These are phyloP conservation scores for Tragelaphus buxtoni DNA, from an alignment of 2,113 vertebrate species.

Conservation along the genomic window DNA sequence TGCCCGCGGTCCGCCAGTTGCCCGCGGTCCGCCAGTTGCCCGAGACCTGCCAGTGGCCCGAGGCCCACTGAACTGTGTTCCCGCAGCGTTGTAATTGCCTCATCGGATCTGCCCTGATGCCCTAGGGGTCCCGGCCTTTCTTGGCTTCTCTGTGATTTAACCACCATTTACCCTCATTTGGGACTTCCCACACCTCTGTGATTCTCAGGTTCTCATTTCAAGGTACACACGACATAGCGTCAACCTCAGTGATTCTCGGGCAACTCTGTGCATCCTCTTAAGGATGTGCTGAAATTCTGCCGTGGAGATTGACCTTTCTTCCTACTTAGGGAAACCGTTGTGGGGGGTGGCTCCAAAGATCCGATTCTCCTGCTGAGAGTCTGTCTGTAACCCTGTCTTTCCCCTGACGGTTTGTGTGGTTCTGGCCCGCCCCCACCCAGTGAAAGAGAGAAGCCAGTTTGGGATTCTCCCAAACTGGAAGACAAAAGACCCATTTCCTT, in stretches of 20 bases:
- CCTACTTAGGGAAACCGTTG: background rate
- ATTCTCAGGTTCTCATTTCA: background rate
- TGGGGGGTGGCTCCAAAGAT: background rate
- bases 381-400: background rate
- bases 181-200: background rate
- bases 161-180: accelerated
- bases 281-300: background rate
- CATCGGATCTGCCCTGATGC: no score
- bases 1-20: accelerated
- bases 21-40: accelerated
- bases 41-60: background rate
- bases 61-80: background rate
- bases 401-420: background rate
- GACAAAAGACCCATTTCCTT: background rate
- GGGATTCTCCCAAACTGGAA: background rate
- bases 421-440: accelerated
- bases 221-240: accelerated
- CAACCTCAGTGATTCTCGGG: accelerated
- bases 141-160: background rate
- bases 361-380: background rate
- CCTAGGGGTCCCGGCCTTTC: background rate
- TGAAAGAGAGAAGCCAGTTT: background rate
- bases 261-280: background rate
- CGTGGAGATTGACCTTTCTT: background rate
- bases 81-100: background rate